Base-by-base conservation (phyloP, 2,888 invertebrate genomes). In the Timema podura region DNA sequence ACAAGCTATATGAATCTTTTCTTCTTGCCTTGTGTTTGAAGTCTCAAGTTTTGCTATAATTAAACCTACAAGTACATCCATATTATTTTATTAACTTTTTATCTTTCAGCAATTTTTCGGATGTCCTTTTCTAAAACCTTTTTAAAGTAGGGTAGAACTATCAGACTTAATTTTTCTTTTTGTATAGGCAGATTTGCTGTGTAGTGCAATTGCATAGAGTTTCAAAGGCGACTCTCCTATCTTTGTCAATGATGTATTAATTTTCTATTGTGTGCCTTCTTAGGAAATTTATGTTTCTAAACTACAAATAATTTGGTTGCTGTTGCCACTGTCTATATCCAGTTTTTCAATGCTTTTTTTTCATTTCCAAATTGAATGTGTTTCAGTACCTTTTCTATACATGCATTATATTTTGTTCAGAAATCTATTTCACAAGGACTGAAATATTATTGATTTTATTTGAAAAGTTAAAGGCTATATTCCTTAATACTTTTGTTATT, bases 221-320 rank as follows among this genome's bases (percentile, higher is more conserved):
- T 59, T 59, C 59, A 59, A 59, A 44, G 59, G 59, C 16, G 59
- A 59, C 59, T 59, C 59, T 59, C 59, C 16, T 59, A 59, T 44
- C 11, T 59, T 44, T 59, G 59, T 44, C 59, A 59, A 59, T 15
- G 59, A 59, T 59, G 59, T 59, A 59, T 59, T 59, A 59, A 59
- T 59, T 59, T 5, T 59, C 11, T 59, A 16, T 59, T 15, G 16
- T 57, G 57, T 44, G 5, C 8, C 6, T 59, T 59, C 16, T 16
- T 59, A 44, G 16, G 9, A 44, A 44, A 59, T 44, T 59, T 16
- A 59, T 59, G 59, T 16, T 44, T 59, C 59, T 9, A 59, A 11
- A 59, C n/a, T n/a, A n/a, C n/a, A n/a, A n/a, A n/a, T n/a, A n/a
- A n/a, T n/a, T n/a, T n/a, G n/a, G n/a, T n/a, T n/a, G n/a, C n/a